phyloP scores from a whole-genome alignment of 1,140 invertebrate species.

The Drosophila obscura region DNA sequence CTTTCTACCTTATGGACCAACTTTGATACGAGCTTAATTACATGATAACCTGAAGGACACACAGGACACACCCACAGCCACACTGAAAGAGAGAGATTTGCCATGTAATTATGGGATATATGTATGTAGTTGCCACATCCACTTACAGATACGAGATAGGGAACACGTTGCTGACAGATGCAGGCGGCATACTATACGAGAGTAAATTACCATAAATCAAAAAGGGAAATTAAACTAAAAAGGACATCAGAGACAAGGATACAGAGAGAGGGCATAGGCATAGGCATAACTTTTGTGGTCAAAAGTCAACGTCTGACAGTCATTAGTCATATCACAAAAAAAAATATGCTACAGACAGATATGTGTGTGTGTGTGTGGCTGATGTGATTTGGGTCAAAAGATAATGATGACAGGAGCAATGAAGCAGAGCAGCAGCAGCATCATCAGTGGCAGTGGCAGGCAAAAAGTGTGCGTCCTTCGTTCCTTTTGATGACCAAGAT shows the following conservation, averaged over 20 bases:
- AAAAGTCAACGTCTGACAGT: slow-evolving; percentile 70
- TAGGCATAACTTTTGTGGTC: slow-evolving; percentile 33
- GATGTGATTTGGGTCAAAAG: slow-evolving; percentile 51
- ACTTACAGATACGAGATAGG: slow-evolving; percentile 18
- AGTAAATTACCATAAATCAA: slow-evolving; percentile 60
- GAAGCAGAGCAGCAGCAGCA: background rate
- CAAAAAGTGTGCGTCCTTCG: slow-evolving; percentile 38
- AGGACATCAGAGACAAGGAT: slow-evolving; percentile 8
- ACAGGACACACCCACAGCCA: slow-evolving; percentile 13
- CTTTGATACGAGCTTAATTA: slow-evolving; percentile 49
- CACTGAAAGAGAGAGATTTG: background rate
- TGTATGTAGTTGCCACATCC: slow-evolving; percentile 31
- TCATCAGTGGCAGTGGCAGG: background rate
- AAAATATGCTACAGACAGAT: slow-evolving; percentile 21
- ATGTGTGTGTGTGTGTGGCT: slow-evolving; percentile 26
- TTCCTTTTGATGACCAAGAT: slow-evolving; percentile 32
- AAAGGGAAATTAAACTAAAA: slow-evolving; percentile 9
- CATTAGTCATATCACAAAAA: slow-evolving; percentile 72
- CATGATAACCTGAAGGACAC: slow-evolving; percentile 40
- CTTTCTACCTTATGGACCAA: slow-evolving; percentile 6
- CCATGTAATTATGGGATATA: slow-evolving; percentile 11
- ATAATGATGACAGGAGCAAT: slow-evolving; percentile 61
- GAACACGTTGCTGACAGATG: slow-evolving; percentile 15
- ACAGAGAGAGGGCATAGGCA: slow-evolving; percentile 12
- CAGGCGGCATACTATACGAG: slow-evolving; percentile 13